phyloP scores from a whole-genome alignment of 2,113 vertebrate genomes.

The Callospermophilus lateralis region DNA sequence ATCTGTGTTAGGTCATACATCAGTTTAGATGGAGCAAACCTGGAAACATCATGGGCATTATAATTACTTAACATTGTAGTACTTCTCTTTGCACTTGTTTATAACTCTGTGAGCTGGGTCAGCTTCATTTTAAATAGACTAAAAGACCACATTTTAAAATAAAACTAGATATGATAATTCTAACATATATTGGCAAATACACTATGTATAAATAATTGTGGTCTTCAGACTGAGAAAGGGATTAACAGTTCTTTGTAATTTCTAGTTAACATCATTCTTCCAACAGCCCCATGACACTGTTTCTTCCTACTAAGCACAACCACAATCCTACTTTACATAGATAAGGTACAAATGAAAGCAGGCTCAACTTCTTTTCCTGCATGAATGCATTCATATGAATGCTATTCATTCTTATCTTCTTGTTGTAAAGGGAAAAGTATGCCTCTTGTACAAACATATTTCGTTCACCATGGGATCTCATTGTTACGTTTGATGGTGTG shows the following conservation, averaged over 20 bases:
- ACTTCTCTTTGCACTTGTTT: neutral
- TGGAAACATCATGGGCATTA: neutral
- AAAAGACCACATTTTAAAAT: conserved; percentile 26
- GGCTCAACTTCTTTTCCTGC: neutral
- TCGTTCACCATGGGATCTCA: neutral
- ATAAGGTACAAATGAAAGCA: neutral
- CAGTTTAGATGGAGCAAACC: conserved; percentile 19
- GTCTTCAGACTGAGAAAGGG: neutral
- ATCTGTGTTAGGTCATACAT: conserved; percentile 51
- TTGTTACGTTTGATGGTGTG: too few species aligned
- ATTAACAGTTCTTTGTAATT: neutral
- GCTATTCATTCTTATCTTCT: neutral
- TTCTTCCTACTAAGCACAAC: neutral
- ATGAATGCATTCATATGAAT: neutral
- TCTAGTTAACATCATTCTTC: neutral
- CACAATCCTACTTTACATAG: neutral
- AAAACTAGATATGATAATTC: neutral
- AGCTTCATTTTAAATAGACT: conserved; percentile 30
- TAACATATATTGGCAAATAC: neutral
- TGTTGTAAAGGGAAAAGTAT: neutral
- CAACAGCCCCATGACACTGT: neutral
- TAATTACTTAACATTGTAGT: neutral
- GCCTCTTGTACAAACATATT: neutral
- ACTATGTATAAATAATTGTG: neutral
- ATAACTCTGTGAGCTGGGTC: neutral